Evolutionary conservation across 2,797 vertebrate genomes (phyloP), one percentile per base, ranked within the genome.

Genomic region (Lacerta agilis): DNA sequence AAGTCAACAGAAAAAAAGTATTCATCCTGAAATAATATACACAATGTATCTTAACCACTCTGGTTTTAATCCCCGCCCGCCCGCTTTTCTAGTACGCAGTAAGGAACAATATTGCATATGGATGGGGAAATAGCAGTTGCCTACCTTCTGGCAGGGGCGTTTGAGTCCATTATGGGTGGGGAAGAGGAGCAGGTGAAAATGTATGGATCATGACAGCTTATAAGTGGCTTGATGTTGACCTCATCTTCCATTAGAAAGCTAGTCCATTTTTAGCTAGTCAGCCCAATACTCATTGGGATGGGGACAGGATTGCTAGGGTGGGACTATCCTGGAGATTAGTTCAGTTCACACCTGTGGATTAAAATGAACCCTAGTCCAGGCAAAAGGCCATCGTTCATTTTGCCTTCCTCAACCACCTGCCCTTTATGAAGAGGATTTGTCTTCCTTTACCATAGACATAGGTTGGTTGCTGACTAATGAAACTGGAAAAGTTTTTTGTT

Each of bases 1-100:
- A 89, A 94, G 90, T 90, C 88, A 95, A 93, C 84, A 93, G 90
- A 90, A 93, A 94, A 91, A 85, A 94, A 88, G 49, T 86, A 90
- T 90, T 93, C 73, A 86, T 94, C 85, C 90, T 93, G 88, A 93
- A 94, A 92, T 92, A 93, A 94, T 91, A 85, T 89, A 79, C 87
- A 90, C 67, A 87, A 91, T 94, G 88, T 92, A 94, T 94, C 93
- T 94, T 92, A 89, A 13, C 88, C 82, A 85, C 91, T 91, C 27
- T 77, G 23, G 11, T 80, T 75, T 94, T 89, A 86, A 73, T 5
- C 29, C 11, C 36, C 2, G 3, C 15, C 58, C 9, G 49, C 41
- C 2, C 1, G 41, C 45, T 66, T 75, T 73, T 66, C 18, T 85
- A 23, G 18, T 49, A 75, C 25, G 23, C 41, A 64, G 41, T 27